These are phyloP conservation scores for Synanthedon formicaeformis DNA, from an alignment of 2,888 invertebrate genomes.

Conservation along the genomic window DNA sequence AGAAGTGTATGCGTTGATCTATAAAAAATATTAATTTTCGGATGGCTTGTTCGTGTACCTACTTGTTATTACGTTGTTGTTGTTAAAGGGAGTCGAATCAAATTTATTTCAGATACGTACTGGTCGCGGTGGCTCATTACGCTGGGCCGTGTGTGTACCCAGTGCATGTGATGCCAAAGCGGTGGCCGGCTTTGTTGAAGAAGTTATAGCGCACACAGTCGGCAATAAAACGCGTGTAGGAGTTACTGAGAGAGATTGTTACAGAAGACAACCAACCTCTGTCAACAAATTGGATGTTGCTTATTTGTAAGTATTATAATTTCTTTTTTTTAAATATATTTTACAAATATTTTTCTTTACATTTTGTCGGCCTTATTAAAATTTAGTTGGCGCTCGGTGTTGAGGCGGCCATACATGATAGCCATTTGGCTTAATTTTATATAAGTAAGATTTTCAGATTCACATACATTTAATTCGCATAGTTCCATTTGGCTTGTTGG, in stretches of 20 bases:
- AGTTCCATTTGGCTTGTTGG: too few relatives aligned
- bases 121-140: slow-evolving; percentile 58
- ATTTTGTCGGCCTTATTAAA: background rate
- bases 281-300: slow-evolving; percentile 46
- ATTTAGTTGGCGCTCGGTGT: too few relatives aligned
- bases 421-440: too few relatives aligned
- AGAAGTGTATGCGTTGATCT: too few relatives aligned
- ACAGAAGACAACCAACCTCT: slow-evolving; percentile 40
- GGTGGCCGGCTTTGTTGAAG: slow-evolving; percentile 60
- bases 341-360: background rate
- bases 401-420: too few relatives aligned
- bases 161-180: slow-evolving; percentile 67
- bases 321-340: background rate
- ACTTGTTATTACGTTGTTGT: too few relatives aligned
- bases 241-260: slow-evolving; percentile 63
- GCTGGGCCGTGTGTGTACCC: slow-evolving; percentile 76
- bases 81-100: too few relatives aligned
- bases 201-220: slow-evolving; percentile 47
- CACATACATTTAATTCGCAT: too few relatives aligned
- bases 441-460: too few relatives aligned
- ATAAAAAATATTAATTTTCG: too few relatives aligned
- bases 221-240: slow-evolving; percentile 53
- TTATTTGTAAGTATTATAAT: slow-evolving; percentile 40
- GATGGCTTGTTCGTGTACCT: too few relatives aligned
- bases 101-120: slow-evolving; percentile 35